Evolutionary conservation across 1,140 invertebrate genomes (phyloP).

Genomic region (Diorhabda carinulata): DNA sequence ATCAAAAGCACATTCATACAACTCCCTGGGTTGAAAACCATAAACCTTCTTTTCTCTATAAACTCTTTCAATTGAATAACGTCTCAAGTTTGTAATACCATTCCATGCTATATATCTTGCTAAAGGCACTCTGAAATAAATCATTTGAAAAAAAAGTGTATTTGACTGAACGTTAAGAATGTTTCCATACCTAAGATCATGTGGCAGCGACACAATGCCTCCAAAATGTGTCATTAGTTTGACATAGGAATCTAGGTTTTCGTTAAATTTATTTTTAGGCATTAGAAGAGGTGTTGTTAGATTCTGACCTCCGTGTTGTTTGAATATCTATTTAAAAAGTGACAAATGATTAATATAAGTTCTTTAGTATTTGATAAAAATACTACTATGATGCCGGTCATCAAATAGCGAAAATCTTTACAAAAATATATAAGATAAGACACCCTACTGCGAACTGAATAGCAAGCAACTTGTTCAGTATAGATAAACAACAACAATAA

Average conservation of each 20-base stretch:
- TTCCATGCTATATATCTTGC: conserved; percentile 80
- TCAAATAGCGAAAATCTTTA: too few relatives aligned
- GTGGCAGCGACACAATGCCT: conserved; percentile 72
- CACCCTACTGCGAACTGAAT: too few relatives aligned
- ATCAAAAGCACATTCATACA: conserved; percentile 90
- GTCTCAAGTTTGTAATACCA: conserved; percentile 71
- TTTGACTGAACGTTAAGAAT: background rate
- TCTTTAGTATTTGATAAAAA: too few relatives aligned
- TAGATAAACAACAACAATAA: too few relatives aligned
- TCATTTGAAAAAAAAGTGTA: conserved; percentile 2
- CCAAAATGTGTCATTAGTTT: conserved; percentile 82
- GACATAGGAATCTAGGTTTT: conserved; percentile 60
- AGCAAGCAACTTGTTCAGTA: too few relatives aligned
- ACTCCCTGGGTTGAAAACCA: conserved; percentile 83
- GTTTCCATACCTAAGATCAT: conserved; percentile 58
- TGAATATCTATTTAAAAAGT: conserved; percentile 57
- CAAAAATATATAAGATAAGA: too few relatives aligned
- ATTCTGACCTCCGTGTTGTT: conserved; percentile 71
- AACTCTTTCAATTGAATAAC: conserved; percentile 83
- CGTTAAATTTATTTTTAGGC: conserved; percentile 62
- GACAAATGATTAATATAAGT: too few relatives aligned
- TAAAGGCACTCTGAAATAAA: conserved; percentile 61
- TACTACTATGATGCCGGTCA: too few relatives aligned
- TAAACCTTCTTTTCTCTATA: conserved; percentile 78
- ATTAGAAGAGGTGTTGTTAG: conserved; percentile 73